Percentiles rank a stretch among this genome's conserved stretches.
These are phyloP conservation scores for Sturnira hondurensis DNA, from an alignment of 2,113 vertebrate genomes.

Conservation along the genomic window DNA sequence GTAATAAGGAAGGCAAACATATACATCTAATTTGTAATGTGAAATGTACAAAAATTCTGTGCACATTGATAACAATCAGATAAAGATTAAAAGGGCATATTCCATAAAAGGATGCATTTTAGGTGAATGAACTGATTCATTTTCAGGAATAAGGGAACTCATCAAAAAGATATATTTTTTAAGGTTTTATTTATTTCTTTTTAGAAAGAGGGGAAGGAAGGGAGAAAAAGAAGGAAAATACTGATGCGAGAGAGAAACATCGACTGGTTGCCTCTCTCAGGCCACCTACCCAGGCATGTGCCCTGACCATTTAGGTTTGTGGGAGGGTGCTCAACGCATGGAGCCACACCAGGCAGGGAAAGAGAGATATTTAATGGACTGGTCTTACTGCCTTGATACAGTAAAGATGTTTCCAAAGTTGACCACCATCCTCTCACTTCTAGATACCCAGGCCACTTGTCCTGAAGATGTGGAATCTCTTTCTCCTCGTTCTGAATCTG, in stretches of 20 bases:
- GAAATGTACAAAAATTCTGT: not conserved
- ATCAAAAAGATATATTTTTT: not conserved
- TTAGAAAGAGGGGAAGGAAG: no score
- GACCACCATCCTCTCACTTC: not conserved
- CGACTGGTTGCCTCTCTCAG: no score
- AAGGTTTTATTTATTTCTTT: no score
- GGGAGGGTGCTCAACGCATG: no score
- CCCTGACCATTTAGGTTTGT: no score
- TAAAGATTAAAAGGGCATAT: not conserved
- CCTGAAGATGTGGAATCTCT: not conserved
- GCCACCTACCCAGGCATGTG: no score
- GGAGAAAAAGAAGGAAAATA: no score
- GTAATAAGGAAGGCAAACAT: not conserved
- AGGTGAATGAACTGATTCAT: not conserved
- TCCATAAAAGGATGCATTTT: not conserved
- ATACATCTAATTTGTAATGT: not conserved
- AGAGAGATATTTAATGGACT: not conserved
- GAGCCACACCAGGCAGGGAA: no score
- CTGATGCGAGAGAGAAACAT: no score
- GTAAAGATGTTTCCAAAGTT: not conserved
- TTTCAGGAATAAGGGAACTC: not conserved
- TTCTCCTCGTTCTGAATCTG: not conserved
- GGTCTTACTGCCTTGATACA: not conserved
- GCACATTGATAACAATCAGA: not conserved
- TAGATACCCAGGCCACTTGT: not conserved